Evolutionary conservation across 2,113 vertebrate genomes (phyloP).

Genomic region (Lepus europaeus): DNA sequence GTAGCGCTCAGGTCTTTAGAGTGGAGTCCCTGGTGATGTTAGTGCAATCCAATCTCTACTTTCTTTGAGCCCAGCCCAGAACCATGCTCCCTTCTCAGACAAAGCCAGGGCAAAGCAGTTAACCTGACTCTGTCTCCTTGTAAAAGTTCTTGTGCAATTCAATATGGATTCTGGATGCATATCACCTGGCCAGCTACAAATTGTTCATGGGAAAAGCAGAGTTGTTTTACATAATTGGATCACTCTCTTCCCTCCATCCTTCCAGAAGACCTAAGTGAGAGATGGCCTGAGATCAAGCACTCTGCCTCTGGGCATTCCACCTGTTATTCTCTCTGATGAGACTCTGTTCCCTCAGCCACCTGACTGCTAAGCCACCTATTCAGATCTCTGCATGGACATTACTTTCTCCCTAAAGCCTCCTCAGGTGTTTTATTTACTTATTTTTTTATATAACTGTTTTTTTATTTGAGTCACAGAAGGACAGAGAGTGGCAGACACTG

Average conservation of each 20-base stretch:
- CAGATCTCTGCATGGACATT: neutral
- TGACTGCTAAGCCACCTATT: neutral
- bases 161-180: neutral
- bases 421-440: no score
- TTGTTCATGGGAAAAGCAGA: neutral
- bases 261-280: neutral
- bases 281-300: neutral
- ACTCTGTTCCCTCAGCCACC: neutral
- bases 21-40: neutral
- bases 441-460: no score
- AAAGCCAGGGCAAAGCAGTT: neutral
- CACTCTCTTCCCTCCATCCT: neutral
- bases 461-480: no score
- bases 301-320: neutral
- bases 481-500: no score
- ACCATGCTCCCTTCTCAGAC: neutral
- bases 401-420: neutral
- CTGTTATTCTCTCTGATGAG: neutral
- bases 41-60: fast-evolving
- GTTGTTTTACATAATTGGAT: neutral
- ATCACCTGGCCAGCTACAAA: neutral
- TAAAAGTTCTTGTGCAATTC: neutral
- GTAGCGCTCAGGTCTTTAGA: fast-evolving
- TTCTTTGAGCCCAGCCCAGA: neutral
- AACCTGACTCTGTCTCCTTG: neutral